A percentile compares a stretch with the other conserved stretches of the same genome.
Conservation (phyloP, 2,797 vertebrate species). For the Periparus ater region DNA sequence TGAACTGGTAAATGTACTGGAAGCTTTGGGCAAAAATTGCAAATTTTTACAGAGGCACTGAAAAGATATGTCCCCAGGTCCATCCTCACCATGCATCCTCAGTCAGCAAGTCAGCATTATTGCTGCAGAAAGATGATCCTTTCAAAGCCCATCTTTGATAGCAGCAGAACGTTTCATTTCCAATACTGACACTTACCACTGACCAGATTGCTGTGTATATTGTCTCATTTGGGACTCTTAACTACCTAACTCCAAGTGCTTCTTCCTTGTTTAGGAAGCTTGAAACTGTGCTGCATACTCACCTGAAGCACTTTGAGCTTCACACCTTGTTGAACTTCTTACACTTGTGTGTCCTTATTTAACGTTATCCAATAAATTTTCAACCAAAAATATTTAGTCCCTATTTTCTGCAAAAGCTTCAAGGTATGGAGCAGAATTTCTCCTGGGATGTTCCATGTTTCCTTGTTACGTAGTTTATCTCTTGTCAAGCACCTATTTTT, state of each 20-base stretch:
- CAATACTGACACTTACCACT: conserved; percentile 81
- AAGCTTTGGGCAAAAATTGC: conserved; percentile 77
- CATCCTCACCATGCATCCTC: conserved; percentile 77
- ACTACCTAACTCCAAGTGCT: conserved; percentile 86
- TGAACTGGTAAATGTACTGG: conserved; percentile 82
- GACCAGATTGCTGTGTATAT: conserved; percentile 83
- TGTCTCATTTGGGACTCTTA: conserved; percentile 85
- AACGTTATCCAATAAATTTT: conserved; percentile 90
- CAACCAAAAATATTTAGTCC: conserved; percentile 88
- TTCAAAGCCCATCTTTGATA: conserved; percentile 81
- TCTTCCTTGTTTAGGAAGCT: conserved; percentile 84
- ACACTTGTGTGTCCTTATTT: conserved; percentile 86
- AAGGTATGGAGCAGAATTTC: conserved; percentile 79
- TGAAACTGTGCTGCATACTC: conserved; percentile 78
- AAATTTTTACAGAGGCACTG: conserved; percentile 81
- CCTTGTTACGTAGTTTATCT: accelerated
- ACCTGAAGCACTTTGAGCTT: conserved; percentile 83
- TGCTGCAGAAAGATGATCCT: conserved; percentile 82
- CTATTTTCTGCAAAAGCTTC: conserved; percentile 88
- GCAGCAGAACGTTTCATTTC: conserved; percentile 87
- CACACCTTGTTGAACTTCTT: conserved; percentile 82
- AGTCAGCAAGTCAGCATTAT: conserved; percentile 82
- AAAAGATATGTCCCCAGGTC: conserved; percentile 75
- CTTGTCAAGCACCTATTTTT: not conserved
- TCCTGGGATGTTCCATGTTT: not conserved